phyloP scores from a whole-genome alignment of 2,797 vertebrate species.

The Mormyrus hasselquistii region DNA sequence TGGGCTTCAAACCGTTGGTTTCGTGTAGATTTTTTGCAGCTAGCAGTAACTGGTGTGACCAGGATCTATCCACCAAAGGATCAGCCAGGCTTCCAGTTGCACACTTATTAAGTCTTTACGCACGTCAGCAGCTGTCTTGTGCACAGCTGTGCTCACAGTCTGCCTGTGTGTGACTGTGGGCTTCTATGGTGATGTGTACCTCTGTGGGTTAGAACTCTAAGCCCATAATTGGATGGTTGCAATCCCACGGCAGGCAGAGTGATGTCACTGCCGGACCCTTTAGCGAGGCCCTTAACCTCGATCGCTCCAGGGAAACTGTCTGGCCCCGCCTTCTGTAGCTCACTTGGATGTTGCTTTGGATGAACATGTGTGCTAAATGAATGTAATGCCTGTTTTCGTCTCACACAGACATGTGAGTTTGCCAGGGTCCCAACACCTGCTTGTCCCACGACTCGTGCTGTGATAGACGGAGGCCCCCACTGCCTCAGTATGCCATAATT shows the following conservation, averaged over 20 bases:
- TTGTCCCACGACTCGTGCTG: background rate
- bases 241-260: background rate
- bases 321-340: background rate
- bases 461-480: conserved; percentile 2
- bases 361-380: background rate
- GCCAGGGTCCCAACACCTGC: background rate
- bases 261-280: background rate
- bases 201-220: background rate
- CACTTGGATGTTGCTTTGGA: background rate
- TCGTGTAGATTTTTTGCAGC: background rate
- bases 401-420: background rate
- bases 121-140: background rate
- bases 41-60: background rate
- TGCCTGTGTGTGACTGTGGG: background rate
- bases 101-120: background rate
- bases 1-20: background rate
- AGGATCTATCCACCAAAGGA: background rate
- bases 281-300: background rate
- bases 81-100: background rate
- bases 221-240: background rate
- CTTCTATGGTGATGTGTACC: background rate
- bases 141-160: background rate
- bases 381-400: background rate
- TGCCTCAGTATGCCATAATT: conserved; percentile 11
- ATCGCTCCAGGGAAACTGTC: background rate